phyloP scores from a whole-genome alignment of 2,888 invertebrate species.

The Melieria picta region DNA sequence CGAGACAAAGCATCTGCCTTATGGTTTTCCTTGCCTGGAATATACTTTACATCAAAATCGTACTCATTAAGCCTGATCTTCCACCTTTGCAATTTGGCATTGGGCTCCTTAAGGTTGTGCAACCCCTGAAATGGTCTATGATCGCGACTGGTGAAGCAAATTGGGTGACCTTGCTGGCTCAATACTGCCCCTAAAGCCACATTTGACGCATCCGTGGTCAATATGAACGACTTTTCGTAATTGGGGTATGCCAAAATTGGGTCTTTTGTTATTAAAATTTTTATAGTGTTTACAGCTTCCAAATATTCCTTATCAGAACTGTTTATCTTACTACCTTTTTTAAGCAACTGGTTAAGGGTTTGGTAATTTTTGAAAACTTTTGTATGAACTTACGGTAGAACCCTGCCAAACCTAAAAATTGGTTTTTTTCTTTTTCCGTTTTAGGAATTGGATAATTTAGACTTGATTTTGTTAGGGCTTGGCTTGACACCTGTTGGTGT shows the following conservation, averaged over 20 bases:
- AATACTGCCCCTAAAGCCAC: constrained; percentile 40
- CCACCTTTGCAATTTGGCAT: constrained; percentile 27
- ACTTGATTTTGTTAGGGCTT: constrained; percentile 51
- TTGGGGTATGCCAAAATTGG: constrained; percentile 39
- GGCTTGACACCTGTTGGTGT: constrained; percentile 51
- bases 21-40: constrained; percentile 28
- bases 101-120: constrained; percentile 19
- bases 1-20: constrained; percentile 26
- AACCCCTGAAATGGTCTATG: constrained; percentile 19
- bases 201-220: constrained; percentile 38
- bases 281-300: constrained; percentile 28
- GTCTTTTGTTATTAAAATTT: constrained; percentile 28
- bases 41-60: constrained; percentile 31
- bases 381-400: constrained; percentile 47
- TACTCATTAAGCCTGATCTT: constrained; percentile 31
- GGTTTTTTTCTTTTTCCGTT: constrained; percentile 49
- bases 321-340: constrained; percentile 30
- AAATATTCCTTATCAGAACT: constrained; percentile 22
- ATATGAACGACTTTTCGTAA: constrained; percentile 36
- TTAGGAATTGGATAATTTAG: constrained; percentile 45
- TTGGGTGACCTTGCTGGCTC: constrained; percentile 33
- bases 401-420: constrained; percentile 47
- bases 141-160: constrained; percentile 17
- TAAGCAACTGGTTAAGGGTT: constrained; percentile 39
- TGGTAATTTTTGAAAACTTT: constrained; percentile 40